A percentile compares a stretch with the other conserved stretches of the same genome.
Evolutionary conservation across 2,113 vertebrate species (phyloP).

Genomic region (Natator depressus): DNA sequence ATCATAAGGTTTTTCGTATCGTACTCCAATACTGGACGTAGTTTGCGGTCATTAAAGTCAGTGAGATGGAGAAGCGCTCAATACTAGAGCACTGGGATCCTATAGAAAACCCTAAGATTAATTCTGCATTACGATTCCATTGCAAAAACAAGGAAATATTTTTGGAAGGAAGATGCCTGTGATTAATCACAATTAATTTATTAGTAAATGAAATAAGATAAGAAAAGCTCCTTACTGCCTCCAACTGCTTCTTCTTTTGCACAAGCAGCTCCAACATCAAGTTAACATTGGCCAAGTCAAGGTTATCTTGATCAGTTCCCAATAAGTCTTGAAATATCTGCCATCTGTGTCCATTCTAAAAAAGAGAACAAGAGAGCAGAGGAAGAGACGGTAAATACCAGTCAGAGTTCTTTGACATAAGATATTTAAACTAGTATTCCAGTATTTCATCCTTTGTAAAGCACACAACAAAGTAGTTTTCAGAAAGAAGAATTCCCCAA

Average conservation of each 20-base stretch:
- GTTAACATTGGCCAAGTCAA: slow-evolving; percentile 98
- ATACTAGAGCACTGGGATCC: neutral
- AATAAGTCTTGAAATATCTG: slow-evolving; percentile 96
- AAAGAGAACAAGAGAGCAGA: slow-evolving; percentile 1
- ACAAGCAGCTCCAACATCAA: slow-evolving; percentile 96
- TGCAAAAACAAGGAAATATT: neutral
- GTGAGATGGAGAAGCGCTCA: neutral
- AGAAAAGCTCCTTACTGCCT: slow-evolving; percentile 85
- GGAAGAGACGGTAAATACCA: slow-evolving; percentile 1
- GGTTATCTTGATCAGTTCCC: slow-evolving; percentile 94
- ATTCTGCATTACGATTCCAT: neutral
- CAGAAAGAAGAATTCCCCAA: neutral
- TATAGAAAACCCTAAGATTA: neutral
- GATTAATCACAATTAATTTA: neutral
- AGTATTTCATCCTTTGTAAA: neutral
- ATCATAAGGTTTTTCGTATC: neutral
- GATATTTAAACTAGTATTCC: neutral
- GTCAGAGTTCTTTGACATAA: neutral
- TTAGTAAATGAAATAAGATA: neutral
- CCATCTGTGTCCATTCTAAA: slow-evolving; percentile 95
- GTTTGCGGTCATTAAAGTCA: neutral
- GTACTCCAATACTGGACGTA: no score
- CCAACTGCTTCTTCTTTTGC: slow-evolving; percentile 98
- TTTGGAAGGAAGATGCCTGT: neutral
- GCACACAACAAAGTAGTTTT: neutral